Base-by-base conservation (phyloP, 2,888 invertebrate genomes). In the Athetis lepigone region DNA sequence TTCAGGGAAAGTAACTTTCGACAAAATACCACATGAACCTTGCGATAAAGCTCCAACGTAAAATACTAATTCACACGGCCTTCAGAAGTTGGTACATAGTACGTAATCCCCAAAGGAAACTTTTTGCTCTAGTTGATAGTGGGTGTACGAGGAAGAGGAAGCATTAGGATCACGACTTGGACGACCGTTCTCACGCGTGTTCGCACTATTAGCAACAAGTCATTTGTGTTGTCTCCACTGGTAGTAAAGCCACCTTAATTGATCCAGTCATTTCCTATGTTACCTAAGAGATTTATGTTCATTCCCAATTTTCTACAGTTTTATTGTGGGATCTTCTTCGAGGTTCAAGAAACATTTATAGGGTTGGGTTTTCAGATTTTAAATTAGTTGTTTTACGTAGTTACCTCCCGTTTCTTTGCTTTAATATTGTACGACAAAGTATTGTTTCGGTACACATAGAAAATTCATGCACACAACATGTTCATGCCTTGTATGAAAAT, bases 111-210 rank as follows among this genome's bases (percentile, higher is more conserved):
- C 72, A 67, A 81, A 85, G 83, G 82, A 80, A 84, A 80, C 79
- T 89, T 88, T 88, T 87, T 88, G 85, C 80, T 57, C 68, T 57
- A 74, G 62, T 77, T 74, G 52, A 43, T 36, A 25, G 59, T 70
- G 52, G 56, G 70, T 56, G 52, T 69, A 68, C 54, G 50, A 88
- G 90, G 89, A 89, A 90, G 83, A 87, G 89, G 89, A 89, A 90
- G 82, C 64, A 25, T 25, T n/a, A 63, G 75, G 87, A 87, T 85
- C 88, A 88, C 86, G 78, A 85, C 67, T 86, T 81, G 81, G 66
- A 47, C 67, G 73, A 67, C 69, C 42, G 81, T 87, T 87, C 86
- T 79, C 85, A 88, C 81, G 86, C 90, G 84, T 86, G 90, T 75
- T 74, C 82, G 80, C 80, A 76, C 84, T 82, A 88, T 89, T 89